These are phyloP conservation scores for Thysanoteuthis rhombus DNA, from an alignment of 2,888 invertebrate species.

Conservation along the genomic window DNA sequence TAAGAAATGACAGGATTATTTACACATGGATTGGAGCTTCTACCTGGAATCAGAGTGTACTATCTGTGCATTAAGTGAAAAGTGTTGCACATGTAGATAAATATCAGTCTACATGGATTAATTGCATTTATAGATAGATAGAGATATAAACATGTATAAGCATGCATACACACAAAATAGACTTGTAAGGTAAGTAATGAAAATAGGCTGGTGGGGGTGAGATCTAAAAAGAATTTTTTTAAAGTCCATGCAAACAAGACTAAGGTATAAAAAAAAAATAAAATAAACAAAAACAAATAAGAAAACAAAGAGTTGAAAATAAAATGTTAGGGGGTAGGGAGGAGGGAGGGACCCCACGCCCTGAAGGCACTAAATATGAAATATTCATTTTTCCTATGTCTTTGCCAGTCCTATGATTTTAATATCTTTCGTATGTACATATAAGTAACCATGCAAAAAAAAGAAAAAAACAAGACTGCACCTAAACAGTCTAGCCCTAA, in stretches of 20 bases:
- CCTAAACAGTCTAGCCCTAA: background rate
- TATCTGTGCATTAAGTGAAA: too few species aligned
- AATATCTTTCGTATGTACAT: background rate
- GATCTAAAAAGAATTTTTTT: background rate
- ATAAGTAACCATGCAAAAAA: background rate
- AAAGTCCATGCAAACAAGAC: background rate
- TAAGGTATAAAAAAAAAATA: background rate
- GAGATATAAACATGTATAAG: too few species aligned
- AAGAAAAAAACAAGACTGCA: background rate
- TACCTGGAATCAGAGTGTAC: too few species aligned
- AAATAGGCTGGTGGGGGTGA: too few species aligned
- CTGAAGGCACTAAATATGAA: background rate
- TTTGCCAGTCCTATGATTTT: background rate
- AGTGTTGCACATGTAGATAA: too few species aligned
- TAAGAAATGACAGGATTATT: too few species aligned
- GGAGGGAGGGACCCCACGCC: background rate
- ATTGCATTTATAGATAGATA: too few species aligned
- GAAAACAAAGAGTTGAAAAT: background rate
- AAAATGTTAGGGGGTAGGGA: background rate
- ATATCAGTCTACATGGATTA: too few species aligned
- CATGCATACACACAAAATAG: too few species aligned
- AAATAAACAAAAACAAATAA: background rate
- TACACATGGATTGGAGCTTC: too few species aligned
- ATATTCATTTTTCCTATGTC: background rate
- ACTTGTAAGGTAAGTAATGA: background rate